Percentiles rank a stretch among this genome's conserved stretches.
Conservation (phyloP, 2,888 invertebrate genomes). For the Papilio gigon region DNA sequence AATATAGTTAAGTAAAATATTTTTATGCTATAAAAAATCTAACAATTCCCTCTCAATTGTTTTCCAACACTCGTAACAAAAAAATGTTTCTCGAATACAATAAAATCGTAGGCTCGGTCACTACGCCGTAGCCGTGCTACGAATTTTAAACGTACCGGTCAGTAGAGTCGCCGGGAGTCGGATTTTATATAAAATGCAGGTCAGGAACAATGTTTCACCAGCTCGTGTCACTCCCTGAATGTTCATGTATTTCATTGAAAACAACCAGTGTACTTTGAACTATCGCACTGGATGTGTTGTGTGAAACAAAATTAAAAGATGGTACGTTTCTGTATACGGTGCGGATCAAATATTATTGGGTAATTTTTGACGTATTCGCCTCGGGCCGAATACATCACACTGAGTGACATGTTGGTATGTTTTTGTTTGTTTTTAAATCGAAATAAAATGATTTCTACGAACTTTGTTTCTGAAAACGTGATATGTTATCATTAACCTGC, state of each 20-base stretch:
- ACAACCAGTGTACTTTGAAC: slow-evolving; percentile 45
- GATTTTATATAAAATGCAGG: slow-evolving; percentile 51
- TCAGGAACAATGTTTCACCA: slow-evolving; percentile 50
- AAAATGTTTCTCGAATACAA: slow-evolving; percentile 37
- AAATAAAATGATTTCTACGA: background rate
- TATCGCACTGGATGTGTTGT: slow-evolving; percentile 33
- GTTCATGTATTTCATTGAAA: slow-evolving; percentile 44
- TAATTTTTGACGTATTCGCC: slow-evolving; percentile 48
- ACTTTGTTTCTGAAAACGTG: background rate
- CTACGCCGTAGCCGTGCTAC: slow-evolving; percentile 28
- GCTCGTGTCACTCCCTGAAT: slow-evolving; percentile 48
- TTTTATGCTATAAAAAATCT: background rate
- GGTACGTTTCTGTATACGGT: slow-evolving; percentile 29
- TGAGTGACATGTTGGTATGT: slow-evolving; percentile 46
- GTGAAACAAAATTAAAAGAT: slow-evolving; percentile 34
- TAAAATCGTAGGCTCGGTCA: slow-evolving; percentile 26
- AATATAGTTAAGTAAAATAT: background rate
- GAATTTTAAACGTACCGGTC: slow-evolving; percentile 35
- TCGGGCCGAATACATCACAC: slow-evolving; percentile 47
- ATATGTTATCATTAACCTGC: background rate
- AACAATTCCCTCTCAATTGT: slow-evolving; percentile 24
- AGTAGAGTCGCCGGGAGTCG: slow-evolving; percentile 5
- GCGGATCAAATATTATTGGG: slow-evolving; percentile 44
- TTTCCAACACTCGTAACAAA: slow-evolving; percentile 22
- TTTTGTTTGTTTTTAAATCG: slow-evolving; percentile 41